A percentile compares a stretch with the other conserved stretches of the same genome.
phyloP scores from a whole-genome alignment of 2,113 vertebrate species.

The Todiramphus chloris region DNA sequence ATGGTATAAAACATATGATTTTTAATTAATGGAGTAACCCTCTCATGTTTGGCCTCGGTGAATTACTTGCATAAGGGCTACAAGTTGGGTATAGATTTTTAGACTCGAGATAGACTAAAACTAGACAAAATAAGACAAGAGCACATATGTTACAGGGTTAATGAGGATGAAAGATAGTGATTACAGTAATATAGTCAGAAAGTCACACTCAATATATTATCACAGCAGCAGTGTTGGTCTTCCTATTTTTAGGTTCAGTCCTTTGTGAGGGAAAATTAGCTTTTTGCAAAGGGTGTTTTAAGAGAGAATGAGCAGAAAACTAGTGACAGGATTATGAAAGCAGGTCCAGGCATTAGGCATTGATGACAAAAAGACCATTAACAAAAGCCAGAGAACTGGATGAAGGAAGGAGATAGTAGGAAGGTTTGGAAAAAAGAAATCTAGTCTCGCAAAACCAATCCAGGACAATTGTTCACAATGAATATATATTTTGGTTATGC shows the following conservation, averaged over 20 bases:
- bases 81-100: background rate
- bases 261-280: conserved; percentile 6
- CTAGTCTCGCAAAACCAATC: background rate
- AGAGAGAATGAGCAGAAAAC: background rate
- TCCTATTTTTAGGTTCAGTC: conserved; percentile 7
- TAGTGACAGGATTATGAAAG: background rate
- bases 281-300: conserved; percentile 2
- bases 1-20: background rate
- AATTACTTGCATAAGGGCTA: background rate
- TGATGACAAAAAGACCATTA: background rate
- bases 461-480: background rate
- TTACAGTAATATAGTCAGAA: background rate
- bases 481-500: background rate
- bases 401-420: background rate
- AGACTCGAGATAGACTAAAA: background rate
- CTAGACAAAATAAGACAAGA: background rate
- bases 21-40: background rate
- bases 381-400: background rate
- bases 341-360: background rate
- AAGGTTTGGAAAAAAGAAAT: background rate
- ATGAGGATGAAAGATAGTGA: background rate
- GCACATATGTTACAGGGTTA: background rate
- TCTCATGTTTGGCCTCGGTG: background rate
- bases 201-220: conserved; percentile 8
- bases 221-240: background rate